Percentiles rank a stretch among this genome's conserved stretches.
Conservation (phyloP, 2,888 invertebrate species). For the Mythimna ferrago region DNA sequence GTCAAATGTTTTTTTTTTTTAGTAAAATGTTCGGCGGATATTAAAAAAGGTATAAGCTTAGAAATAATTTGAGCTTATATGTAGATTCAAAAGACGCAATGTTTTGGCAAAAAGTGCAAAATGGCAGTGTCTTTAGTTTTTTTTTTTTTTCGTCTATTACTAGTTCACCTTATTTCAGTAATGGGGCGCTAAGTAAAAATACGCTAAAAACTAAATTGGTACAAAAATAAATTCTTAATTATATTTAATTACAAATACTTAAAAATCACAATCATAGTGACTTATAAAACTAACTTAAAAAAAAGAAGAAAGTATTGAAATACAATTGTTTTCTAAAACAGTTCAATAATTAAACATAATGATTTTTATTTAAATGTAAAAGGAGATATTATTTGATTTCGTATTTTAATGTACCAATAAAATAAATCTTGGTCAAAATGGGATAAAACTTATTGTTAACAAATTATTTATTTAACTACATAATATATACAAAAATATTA, state of each 20-base stretch:
- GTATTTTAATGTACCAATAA: conserved; percentile 46
- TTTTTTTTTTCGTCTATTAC: conserved; percentile 28
- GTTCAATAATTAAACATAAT: conserved; percentile 13
- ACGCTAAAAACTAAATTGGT: conserved; percentile 76
- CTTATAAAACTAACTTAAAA: conserved; percentile 74
- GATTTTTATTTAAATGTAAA: conserved; percentile 6
- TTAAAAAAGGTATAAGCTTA: conserved; percentile 54
- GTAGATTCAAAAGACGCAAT: conserved; percentile 45
- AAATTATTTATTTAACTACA: conserved; percentile 60
- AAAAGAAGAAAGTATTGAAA: too few relatives aligned
- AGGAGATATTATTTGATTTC: conserved; percentile 32
- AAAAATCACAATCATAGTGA: conserved; percentile 87
- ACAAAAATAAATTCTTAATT: conserved; percentile 86
- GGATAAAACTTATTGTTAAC: conserved; percentile 47
- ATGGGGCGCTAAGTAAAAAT: conserved; percentile 58
- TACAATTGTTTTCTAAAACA: conserved; percentile 30
- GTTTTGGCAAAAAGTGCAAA: conserved; percentile 76
- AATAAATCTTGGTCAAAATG: conserved; percentile 47
- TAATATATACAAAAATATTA: conserved; percentile 71
- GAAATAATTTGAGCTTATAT: conserved; percentile 57
- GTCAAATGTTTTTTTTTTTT: conserved; percentile 44
- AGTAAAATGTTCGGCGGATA: conserved; percentile 53
- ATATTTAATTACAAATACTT: conserved; percentile 75
- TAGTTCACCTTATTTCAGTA: conserved; percentile 69
- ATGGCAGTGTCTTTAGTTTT: conserved; percentile 81